Conservation (phyloP, 2,113 vertebrate species). For the Oostethus manadensis region DNA sequence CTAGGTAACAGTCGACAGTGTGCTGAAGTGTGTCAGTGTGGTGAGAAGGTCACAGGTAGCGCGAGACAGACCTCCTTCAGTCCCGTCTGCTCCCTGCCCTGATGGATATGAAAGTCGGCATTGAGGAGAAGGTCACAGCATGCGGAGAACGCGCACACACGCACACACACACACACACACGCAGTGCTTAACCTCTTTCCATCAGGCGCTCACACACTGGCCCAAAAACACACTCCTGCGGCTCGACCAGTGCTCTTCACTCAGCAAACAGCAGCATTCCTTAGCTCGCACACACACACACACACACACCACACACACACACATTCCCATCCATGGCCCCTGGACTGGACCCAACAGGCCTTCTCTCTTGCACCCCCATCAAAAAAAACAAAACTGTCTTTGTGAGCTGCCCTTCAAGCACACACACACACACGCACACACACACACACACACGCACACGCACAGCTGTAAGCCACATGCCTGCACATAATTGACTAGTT, state of each 20-base stretch:
- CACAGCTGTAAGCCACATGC: slow-evolving; percentile 39
- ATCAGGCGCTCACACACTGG: slow-evolving; percentile 32
- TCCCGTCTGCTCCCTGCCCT: slow-evolving; percentile 31
- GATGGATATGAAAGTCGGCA: slow-evolving; percentile 59
- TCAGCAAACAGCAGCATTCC: slow-evolving; percentile 68
- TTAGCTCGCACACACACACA: slow-evolving; percentile 27
- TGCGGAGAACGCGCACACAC: slow-evolving; percentile 26
- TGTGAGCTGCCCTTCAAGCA: slow-evolving; percentile 41
- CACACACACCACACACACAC: slow-evolving; percentile 23
- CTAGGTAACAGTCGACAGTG: slow-evolving; percentile 43
- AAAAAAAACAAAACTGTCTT: slow-evolving; percentile 50
- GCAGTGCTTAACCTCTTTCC: slow-evolving; percentile 41
- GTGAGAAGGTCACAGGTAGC: slow-evolving; percentile 47
- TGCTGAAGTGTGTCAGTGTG: slow-evolving; percentile 21
- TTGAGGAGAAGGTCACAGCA: slow-evolving; percentile 57
- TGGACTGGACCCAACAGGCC: slow-evolving; percentile 63
- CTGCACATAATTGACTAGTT: slow-evolving; percentile 18
- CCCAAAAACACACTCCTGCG: slow-evolving; percentile 28
- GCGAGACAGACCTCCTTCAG: slow-evolving; percentile 56
- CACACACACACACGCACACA: slow-evolving; percentile 12
- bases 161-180: slow-evolving; percentile 22
- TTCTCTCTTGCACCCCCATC: slow-evolving; percentile 31
- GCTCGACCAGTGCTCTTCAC: slow-evolving; percentile 58
- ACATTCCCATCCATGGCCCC: slow-evolving; percentile 59
- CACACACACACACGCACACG: slow-evolving; percentile 25